Evolutionary conservation across 2,113 vertebrate species (phyloP), one percentile per base, ranked within the genome.

Genomic region (Paralichthys olivaceus): DNA sequence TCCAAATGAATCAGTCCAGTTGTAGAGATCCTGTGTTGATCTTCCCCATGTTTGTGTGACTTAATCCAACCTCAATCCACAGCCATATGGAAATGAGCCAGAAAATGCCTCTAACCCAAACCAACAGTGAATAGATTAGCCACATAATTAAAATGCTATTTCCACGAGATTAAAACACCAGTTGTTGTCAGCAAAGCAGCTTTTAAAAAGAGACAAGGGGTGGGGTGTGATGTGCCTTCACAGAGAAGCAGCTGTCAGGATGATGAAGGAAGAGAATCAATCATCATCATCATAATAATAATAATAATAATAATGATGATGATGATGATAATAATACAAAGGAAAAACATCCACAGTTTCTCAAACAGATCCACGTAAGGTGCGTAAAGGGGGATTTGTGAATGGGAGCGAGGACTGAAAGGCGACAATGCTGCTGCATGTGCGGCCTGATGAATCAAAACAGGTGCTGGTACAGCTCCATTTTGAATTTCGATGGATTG

Each of bases 391-490:
- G 22, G 40, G 75, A 80, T 84, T 87, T 88, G 65, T 87, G 84
- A 88, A 88, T 87, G 88, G 69, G 75, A 69, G 47, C 29, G 9
- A 55, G 53, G 43, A 61, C 20, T 51, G 69, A 57, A 56, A 58
- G 5, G 64, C 26, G 49, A 78, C 84, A 76, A 57, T 32, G 75
- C 58, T 70, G 58, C 69, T n/a, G 77, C 73, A 79, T 88, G 80
- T 84, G 87, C 78, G 84, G 84, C 87, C 87, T 84, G 90, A 92
- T 84, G 90, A 87, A 90, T 90, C 86, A 88, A 91, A 92, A 92
- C 92, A 93, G 92, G 91, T 93, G 92, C 91, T 90, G 84, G 22
- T 65, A 72, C 81, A 88, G 89, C 92, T 93, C 92, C 92, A 93
- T 93, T 92, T 93, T 93, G 92, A 85, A 92, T 86, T 63, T 87